A percentile compares a stretch with the other conserved stretches of the same genome.
These are phyloP conservation scores for Luperina testacea DNA, from an alignment of 2,888 invertebrate species.

Conservation along the genomic window DNA sequence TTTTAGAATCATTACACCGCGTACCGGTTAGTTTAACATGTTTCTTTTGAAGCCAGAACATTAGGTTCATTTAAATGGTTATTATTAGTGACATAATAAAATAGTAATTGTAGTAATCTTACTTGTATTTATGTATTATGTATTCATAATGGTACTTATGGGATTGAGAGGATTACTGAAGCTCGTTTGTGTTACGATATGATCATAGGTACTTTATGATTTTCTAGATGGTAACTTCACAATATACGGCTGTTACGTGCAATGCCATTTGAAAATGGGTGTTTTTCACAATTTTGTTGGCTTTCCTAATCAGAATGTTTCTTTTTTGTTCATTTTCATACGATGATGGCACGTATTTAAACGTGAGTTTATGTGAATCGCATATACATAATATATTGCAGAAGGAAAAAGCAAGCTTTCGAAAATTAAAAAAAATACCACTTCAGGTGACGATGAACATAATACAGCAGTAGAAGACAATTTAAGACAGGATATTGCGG, in stretches of 20 bases:
- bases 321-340: neutral
- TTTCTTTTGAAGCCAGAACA: conserved; percentile 15
- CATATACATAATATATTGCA: neutral
- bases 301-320: neutral
- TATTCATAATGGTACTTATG: neutral
- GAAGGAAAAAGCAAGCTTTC: neutral
- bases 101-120: conserved; percentile 1
- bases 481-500: conserved; percentile 13
- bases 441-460: neutral
- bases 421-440: neutral
- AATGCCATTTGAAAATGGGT: too few species aligned
- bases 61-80: conserved; percentile 1
- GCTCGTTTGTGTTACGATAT: neutral
- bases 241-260: neutral
- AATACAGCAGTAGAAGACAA: conserved; percentile 7
- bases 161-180: conserved; percentile 1
- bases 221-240: neutral
- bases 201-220: conserved; percentile 1
- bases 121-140: neutral
- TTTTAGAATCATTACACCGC: conserved; percentile 23
- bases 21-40: neutral
- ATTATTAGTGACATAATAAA: conserved; percentile 10
- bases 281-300: neutral
- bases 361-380: neutral
- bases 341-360: neutral